These are phyloP conservation scores for Cheilinus undulatus DNA, from an alignment of 2,113 vertebrate species.

Conservation along the genomic window DNA sequence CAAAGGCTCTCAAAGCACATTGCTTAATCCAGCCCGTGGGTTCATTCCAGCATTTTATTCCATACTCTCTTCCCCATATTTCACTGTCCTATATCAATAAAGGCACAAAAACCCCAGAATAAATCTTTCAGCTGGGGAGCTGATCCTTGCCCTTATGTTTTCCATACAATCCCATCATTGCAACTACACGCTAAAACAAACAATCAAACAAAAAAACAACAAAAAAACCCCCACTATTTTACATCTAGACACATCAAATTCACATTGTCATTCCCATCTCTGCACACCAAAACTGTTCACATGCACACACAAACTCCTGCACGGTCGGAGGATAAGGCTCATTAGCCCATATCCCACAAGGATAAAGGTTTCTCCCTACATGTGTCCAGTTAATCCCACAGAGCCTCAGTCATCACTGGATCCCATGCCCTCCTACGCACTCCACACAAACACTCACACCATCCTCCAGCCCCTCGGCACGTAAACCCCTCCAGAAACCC, in stretches of 20 bases:
- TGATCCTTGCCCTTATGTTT: too few relatives aligned
- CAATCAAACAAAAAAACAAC: too few relatives aligned
- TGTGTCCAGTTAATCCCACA: conserved; percentile 58
- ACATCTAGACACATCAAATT: background rate
- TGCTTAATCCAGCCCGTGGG: too few relatives aligned
- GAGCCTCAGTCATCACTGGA: conserved; percentile 48
- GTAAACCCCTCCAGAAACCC: conserved; percentile 41
- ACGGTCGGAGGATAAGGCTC: conserved; percentile 43
- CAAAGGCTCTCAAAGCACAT: too few relatives aligned
- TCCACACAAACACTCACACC: conserved; percentile 5
- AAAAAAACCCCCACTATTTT: too few relatives aligned
- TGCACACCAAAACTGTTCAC: background rate
- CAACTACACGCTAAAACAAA: too few relatives aligned
- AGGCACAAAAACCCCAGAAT: too few relatives aligned
- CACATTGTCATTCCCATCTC: background rate
- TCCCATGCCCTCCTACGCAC: background rate
- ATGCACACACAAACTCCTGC: conserved; percentile 7
- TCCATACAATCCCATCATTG: too few relatives aligned
- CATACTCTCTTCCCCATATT: too few relatives aligned
- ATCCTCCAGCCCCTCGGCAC: conserved; percentile 10
- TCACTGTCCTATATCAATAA: too few relatives aligned
- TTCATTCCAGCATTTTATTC: too few relatives aligned
- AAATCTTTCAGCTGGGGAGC: too few relatives aligned
- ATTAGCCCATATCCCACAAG: conserved; percentile 75
- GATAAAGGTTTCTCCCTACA: conserved; percentile 59